Conservation (phyloP, 2,797 vertebrate species). For the Sebastes steindachneri region DNA sequence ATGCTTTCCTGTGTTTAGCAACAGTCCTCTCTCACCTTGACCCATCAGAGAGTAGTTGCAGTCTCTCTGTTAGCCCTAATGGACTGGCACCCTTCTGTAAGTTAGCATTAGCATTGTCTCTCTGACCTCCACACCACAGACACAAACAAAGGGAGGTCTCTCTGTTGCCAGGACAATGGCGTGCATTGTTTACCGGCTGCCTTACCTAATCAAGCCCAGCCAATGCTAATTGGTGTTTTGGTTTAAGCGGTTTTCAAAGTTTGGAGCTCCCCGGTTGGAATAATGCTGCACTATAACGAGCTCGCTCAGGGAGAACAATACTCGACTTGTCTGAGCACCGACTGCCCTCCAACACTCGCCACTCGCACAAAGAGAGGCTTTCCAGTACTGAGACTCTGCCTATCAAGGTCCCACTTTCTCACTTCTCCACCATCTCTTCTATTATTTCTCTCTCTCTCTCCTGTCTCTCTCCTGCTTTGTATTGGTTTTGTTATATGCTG, state of each 20-base stretch:
- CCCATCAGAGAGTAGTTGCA: not conserved
- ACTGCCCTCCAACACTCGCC: constrained; percentile 52
- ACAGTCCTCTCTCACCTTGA: constrained; percentile 11
- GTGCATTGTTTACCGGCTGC: constrained; percentile 76
- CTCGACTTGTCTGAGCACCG: constrained; percentile 71
- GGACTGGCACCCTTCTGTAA: constrained; percentile 23
- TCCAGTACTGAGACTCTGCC: constrained; percentile 41
- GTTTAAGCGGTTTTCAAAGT: constrained; percentile 89
- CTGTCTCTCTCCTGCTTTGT: constrained; percentile 2
- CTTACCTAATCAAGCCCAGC: constrained; percentile 76
- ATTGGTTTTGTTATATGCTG: constrained; percentile 6
- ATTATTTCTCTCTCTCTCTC: constrained; percentile 21
- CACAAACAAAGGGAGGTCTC: constrained; percentile 70
- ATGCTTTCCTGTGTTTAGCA: not conserved
- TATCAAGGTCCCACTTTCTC: constrained; percentile 25
- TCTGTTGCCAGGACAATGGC: constrained; percentile 75
- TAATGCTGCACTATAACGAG: constrained; percentile 66
- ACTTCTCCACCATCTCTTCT: constrained; percentile 12
- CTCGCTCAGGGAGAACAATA: constrained; percentile 76
- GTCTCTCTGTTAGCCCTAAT: not conserved
- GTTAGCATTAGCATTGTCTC: constrained; percentile 53
- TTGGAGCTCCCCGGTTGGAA: constrained; percentile 76
- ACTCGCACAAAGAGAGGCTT: constrained; percentile 59
- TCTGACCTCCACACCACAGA: constrained; percentile 59
- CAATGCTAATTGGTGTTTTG: constrained; percentile 87